Conservation (phyloP, 2,797 vertebrate genomes). For the Todus mexicanus region DNA sequence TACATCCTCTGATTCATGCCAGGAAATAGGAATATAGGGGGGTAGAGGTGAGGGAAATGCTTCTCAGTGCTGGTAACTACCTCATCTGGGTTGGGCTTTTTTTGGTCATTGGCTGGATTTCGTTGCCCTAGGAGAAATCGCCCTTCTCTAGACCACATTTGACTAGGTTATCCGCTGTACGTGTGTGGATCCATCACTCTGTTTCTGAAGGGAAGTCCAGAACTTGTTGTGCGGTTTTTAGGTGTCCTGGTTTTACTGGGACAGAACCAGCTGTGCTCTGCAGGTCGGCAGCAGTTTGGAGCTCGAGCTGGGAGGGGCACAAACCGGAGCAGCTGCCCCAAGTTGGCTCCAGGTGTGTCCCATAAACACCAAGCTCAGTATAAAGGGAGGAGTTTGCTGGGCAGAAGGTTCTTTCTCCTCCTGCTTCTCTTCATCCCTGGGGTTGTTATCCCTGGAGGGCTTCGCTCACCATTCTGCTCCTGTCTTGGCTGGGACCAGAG, state of each 20-base stretch:
- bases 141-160: background rate
- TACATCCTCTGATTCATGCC: background rate
- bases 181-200: background rate
- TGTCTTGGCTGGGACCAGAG: no score
- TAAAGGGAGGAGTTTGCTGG: background rate
- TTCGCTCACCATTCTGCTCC: background rate
- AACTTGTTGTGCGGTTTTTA: background rate
- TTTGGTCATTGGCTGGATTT: background rate
- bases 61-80: background rate
- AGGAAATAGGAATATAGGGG: background rate
- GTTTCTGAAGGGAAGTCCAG: background rate
- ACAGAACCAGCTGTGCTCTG: background rate
- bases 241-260: background rate
- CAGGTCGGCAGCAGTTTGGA: background rate
- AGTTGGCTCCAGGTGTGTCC: background rate
- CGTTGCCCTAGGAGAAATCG: background rate
- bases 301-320: background rate
- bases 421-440: background rate
- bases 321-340: background rate
- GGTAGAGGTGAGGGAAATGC: background rate
- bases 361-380: background rate
- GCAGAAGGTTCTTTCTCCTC: background rate
- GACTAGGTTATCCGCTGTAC: background rate
- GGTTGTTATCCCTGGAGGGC: background rate
- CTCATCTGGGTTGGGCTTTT: accelerated